Conservation (phyloP, 2,888 invertebrate genomes). For the Xanthorhoe spadicearia region DNA sequence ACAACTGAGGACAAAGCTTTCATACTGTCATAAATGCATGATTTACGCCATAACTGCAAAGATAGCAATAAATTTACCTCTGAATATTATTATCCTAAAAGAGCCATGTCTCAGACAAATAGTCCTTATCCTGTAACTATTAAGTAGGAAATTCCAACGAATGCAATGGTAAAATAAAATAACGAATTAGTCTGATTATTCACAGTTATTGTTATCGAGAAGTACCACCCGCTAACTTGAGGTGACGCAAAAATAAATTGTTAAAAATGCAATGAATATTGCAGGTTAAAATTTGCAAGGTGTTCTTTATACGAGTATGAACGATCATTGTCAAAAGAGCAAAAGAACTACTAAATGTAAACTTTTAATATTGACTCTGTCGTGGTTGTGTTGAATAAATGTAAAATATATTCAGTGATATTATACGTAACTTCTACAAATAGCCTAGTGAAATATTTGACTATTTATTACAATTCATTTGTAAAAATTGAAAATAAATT, state of each 20-base stretch:
- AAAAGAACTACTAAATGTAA: no score
- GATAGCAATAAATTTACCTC: constrained; percentile 76
- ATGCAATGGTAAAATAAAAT: constrained; percentile 41
- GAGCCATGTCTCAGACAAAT: constrained; percentile 26
- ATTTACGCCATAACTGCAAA: constrained; percentile 82
- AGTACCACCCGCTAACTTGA: constrained; percentile 80
- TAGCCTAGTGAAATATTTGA: no score
- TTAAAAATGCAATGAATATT: constrained; percentile 51
- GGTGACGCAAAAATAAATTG: constrained; percentile 69
- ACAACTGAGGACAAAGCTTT: constrained; percentile 70
- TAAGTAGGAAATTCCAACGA: constrained; percentile 27
- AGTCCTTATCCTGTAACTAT: constrained; percentile 45
- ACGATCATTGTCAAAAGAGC: neutral
- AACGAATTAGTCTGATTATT: constrained; percentile 67
- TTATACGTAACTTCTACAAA: no score
- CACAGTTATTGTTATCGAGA: constrained; percentile 75
- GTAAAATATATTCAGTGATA: no score
- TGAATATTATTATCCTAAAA: neutral
- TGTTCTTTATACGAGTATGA: neutral
- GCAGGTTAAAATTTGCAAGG: constrained; percentile 33
- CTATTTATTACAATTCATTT: no score
- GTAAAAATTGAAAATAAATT: no score
- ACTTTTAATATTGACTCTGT: no score
- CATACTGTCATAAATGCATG: constrained; percentile 82
- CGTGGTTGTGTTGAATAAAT: no score